phyloP scores from a whole-genome alignment of 2,888 invertebrate genomes.

The Platycnemis pennipes region DNA sequence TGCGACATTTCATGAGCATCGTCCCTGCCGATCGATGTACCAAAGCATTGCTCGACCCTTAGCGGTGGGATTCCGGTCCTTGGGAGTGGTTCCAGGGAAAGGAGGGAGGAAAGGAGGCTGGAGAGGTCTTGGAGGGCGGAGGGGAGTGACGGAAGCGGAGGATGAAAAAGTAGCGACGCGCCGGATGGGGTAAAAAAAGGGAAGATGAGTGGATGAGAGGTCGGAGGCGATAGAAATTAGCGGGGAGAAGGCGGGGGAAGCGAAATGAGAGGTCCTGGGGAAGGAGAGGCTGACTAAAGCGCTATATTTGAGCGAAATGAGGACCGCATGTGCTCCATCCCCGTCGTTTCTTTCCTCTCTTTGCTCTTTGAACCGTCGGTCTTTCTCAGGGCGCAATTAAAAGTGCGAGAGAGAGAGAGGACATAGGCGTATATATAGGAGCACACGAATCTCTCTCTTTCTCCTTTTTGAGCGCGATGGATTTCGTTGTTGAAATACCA shows the following conservation, averaged over 20 bases:
- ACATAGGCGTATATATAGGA: too few species aligned
- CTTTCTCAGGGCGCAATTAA: neutral
- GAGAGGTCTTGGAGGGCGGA: neutral
- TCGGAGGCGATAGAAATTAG: slow-evolving; percentile 18
- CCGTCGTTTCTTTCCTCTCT: neutral
- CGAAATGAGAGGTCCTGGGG: neutral
- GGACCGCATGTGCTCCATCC: neutral
- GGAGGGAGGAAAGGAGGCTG: neutral
- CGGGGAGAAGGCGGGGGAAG: neutral
- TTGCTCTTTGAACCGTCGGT: neutral
- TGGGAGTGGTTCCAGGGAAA: neutral
- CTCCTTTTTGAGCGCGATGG: too few species aligned
- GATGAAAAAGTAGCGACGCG: neutral
- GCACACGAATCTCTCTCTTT: too few species aligned
- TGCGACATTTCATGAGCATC: too few species aligned
- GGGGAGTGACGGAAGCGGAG: neutral
- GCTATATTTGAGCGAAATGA: slow-evolving; percentile 9
- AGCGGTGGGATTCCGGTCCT: neutral
- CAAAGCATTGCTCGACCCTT: too few species aligned
- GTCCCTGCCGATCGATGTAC: too few species aligned
- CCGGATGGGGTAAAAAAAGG: neutral
- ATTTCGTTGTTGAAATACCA: too few species aligned
- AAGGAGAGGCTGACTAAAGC: neutral
- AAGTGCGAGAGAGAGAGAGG: neutral
- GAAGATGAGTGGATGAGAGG: neutral